Evolutionary conservation across 1,140 invertebrate genomes (phyloP).

Genomic region (Drosophila mojavensis): DNA sequence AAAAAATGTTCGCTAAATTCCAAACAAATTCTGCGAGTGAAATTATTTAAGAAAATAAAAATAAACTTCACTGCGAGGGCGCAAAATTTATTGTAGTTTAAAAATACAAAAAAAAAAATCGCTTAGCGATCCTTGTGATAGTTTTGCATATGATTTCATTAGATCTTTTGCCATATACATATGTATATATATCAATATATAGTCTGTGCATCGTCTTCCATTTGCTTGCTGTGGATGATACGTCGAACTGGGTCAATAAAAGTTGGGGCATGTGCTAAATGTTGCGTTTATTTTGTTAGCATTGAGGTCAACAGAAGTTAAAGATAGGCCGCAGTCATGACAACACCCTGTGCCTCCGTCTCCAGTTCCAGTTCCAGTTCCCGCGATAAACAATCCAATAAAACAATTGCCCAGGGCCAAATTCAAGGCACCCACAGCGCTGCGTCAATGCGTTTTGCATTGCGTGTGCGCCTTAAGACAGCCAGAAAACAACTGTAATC

Average conservation of each 20-base stretch:
- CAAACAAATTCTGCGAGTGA: slow-evolving; percentile 42
- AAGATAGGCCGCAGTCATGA: slow-evolving; percentile 64
- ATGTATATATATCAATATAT: background rate
- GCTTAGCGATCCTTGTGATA: slow-evolving; percentile 10
- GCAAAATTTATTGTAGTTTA: slow-evolving; percentile 34
- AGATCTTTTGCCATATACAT: slow-evolving; percentile 1
- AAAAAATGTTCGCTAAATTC: slow-evolving; percentile 40
- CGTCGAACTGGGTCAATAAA: slow-evolving; percentile 63
- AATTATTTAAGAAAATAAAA: slow-evolving; percentile 30
- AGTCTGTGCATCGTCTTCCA: slow-evolving; percentile 20
- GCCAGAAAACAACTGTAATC: too few relatives aligned
- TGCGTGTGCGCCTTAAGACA: slow-evolving; percentile 48
- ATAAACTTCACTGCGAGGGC: slow-evolving; percentile 23
- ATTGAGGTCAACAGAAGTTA: slow-evolving; percentile 56
- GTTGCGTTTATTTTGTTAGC: slow-evolving; percentile 47
- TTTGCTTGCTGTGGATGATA: slow-evolving; percentile 11
- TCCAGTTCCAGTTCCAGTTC: slow-evolving; percentile 4
- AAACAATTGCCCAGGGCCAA: slow-evolving; percentile 73
- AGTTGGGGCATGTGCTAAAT: slow-evolving; percentile 55
- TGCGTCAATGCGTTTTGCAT: slow-evolving; percentile 61
- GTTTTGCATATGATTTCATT: slow-evolving; percentile 33
- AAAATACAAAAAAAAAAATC: slow-evolving; percentile 17
- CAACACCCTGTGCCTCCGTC: slow-evolving; percentile 38
- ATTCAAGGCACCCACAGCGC: slow-evolving; percentile 26
- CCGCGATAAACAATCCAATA: slow-evolving; percentile 74